Percentiles rank a stretch among this genome's conserved stretches.
Conservation (phyloP, 2,113 vertebrate genomes). For the Sturnus vulgaris region DNA sequence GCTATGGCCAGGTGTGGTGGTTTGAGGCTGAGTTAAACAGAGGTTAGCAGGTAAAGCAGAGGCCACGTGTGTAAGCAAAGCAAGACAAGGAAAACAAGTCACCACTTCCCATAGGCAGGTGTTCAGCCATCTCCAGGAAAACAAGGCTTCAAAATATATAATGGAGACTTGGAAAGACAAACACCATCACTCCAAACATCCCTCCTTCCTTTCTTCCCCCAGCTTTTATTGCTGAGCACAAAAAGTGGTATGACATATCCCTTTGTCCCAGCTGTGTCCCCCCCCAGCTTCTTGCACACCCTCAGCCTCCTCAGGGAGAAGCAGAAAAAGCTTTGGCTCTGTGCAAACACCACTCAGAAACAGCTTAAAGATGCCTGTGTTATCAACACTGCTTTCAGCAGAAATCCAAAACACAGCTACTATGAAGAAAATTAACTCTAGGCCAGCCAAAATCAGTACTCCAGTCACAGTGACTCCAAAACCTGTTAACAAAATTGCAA, state of each 20-base stretch:
- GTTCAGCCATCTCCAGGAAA: neutral
- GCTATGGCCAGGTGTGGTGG: accelerated
- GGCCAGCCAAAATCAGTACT: neutral
- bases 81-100: neutral
- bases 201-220: neutral
- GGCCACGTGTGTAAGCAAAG: accelerated
- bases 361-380: neutral
- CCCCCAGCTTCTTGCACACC: accelerated
- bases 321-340: neutral
- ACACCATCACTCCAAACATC: accelerated
- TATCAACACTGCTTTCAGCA: neutral
- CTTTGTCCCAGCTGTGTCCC: neutral
- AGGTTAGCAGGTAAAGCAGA: neutral
- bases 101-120: accelerated
- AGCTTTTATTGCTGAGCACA: neutral
- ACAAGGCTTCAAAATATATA: accelerated
- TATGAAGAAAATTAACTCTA: neutral
- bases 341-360: neutral
- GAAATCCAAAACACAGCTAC: neutral
- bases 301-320: neutral
- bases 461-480: neutral
- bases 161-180: neutral
- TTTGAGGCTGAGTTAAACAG: neutral
- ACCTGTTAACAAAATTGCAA: neutral
- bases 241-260: accelerated